A percentile compares a stretch with the other conserved stretches of the same genome.
phyloP scores from a whole-genome alignment of 2,797 vertebrate species.

The Austrolebias charrua region DNA sequence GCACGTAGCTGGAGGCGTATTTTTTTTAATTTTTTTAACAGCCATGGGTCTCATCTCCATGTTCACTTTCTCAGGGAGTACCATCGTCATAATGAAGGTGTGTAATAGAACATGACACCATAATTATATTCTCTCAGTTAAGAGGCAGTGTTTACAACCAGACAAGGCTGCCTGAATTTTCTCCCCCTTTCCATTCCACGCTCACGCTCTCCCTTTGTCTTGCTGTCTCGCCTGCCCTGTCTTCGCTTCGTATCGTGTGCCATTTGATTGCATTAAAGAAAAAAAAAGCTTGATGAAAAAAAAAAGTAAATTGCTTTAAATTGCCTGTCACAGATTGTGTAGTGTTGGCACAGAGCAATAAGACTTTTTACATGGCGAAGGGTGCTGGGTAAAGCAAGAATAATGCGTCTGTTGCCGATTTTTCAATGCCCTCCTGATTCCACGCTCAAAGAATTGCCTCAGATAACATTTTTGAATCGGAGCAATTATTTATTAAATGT shows the following conservation, averaged over 20 bases:
- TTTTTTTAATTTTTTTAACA: slow-evolving; percentile 7
- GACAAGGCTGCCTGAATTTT: slow-evolving; percentile 63
- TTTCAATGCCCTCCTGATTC: slow-evolving; percentile 46
- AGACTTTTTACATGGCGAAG: slow-evolving; percentile 42
- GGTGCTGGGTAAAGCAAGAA: slow-evolving; percentile 65
- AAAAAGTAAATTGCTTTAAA: slow-evolving; percentile 77
- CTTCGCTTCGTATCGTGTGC: slow-evolving; percentile 62
- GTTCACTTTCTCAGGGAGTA: slow-evolving; percentile 45
- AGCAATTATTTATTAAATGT: slow-evolving; percentile 75
- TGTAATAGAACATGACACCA: slow-evolving; percentile 78
- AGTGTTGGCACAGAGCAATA: slow-evolving; percentile 52
- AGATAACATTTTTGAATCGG: slow-evolving; percentile 67
- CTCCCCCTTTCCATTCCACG: slow-evolving; percentile 19
- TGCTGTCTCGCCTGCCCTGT: slow-evolving; percentile 38
- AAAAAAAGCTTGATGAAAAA: slow-evolving; percentile 64
- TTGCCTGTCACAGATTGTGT: slow-evolving; percentile 74
- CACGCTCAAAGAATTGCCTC: slow-evolving; percentile 50
- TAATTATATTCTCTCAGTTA: slow-evolving; percentile 77
- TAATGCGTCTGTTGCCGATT: slow-evolving; percentile 68
- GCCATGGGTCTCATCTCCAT: slow-evolving; percentile 50
- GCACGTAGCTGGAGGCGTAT: slow-evolving; percentile 22
- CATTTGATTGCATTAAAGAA: slow-evolving; percentile 71
- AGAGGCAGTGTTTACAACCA: slow-evolving; percentile 74
- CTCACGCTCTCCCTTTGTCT: slow-evolving; percentile 37
- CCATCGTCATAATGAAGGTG: slow-evolving; percentile 71